Evolutionary conservation across 2,797 vertebrate genomes (phyloP).

Genomic region (Chaetophractus vellerosus): DNA sequence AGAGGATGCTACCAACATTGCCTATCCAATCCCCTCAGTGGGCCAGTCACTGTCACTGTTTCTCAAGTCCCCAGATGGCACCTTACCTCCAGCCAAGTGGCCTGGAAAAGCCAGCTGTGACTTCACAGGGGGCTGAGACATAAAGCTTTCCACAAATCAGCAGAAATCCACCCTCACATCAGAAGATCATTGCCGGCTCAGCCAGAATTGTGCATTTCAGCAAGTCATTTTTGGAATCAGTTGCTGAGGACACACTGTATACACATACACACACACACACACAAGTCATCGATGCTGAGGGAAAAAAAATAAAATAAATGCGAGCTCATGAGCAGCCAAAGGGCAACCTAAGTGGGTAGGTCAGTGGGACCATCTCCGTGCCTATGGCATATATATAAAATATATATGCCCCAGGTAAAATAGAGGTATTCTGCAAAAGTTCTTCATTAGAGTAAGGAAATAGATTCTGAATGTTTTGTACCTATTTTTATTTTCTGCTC

Average conservation of each 20-base stretch:
- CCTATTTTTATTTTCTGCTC: constrained; percentile 7
- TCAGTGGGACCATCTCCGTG: neutral
- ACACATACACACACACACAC: neutral
- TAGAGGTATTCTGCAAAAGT: neutral
- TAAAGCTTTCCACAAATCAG: constrained; percentile 41
- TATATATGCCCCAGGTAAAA: neutral
- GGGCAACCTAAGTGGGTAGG: neutral
- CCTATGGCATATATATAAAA: neutral
- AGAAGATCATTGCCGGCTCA: constrained; percentile 33
- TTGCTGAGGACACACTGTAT: neutral
- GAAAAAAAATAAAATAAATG: neutral
- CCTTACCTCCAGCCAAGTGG: neutral
- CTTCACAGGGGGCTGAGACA: constrained; percentile 4
- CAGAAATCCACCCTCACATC: constrained; percentile 63
- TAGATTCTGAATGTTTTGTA: neutral
- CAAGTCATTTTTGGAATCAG: constrained; percentile 61
- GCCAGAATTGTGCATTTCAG: constrained; percentile 55
- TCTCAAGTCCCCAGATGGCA: constrained; percentile 41
- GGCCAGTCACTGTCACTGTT: neutral
- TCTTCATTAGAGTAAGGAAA: neutral
- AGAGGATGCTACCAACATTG: neutral
- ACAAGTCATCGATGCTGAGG: neutral
- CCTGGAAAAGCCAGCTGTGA: constrained; percentile 69
- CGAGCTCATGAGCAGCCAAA: neutral
- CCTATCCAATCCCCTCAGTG: neutral